phyloP scores from a whole-genome alignment of 2,113 vertebrate genomes.

The Cyprinodon brontotheroides region DNA sequence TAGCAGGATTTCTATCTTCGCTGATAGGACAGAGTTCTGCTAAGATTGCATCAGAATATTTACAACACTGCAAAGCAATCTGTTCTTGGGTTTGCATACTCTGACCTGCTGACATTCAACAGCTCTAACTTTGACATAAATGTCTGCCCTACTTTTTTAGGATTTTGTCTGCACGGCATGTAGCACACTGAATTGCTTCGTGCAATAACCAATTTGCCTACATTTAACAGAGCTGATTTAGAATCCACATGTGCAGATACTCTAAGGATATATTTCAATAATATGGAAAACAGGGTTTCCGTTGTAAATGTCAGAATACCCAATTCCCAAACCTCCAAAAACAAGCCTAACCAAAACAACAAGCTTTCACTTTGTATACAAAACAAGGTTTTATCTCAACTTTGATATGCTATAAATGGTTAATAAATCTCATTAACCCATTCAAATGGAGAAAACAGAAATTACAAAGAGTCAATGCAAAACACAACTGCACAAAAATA shows the following conservation, averaged over 20 bases:
- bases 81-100: conserved; percentile 19
- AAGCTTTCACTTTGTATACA: too few species aligned
- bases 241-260: background rate
- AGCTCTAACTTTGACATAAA: conserved; percentile 37
- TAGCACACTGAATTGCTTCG: conserved; percentile 1
- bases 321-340: background rate
- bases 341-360: too few species aligned
- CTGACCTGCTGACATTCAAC: conserved; percentile 27
- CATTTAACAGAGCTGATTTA: conserved; percentile 44
- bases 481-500: too few species aligned
- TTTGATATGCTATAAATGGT: too few species aligned
- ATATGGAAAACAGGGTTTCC: background rate
- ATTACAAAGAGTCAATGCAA: too few species aligned
- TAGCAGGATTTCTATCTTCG: conserved; percentile 21
- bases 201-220: conserved; percentile 42
- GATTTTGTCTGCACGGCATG: conserved; percentile 34
- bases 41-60: background rate
- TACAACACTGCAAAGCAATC: conserved; percentile 14
- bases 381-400: too few species aligned
- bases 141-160: conserved; percentile 53
- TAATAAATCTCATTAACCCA: too few species aligned
- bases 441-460: too few species aligned
- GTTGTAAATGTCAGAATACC: background rate
- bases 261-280: too few species aligned
- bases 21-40: background rate